Evolutionary conservation across 2,113 vertebrate species (phyloP).

Genomic region (Rhinolophus ferrumequinum): DNA sequence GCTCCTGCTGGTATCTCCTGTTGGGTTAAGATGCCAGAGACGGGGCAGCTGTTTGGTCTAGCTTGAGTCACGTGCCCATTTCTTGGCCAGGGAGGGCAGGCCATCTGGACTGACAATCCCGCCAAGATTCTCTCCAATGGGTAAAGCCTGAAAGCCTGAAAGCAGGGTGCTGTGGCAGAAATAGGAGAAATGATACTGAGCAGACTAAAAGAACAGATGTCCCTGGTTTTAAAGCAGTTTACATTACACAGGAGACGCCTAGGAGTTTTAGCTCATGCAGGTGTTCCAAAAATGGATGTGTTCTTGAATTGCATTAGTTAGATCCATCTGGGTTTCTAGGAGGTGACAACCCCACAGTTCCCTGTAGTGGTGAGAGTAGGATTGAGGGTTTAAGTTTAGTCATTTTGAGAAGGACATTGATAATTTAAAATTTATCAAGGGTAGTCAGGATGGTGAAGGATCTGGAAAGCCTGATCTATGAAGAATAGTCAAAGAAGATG

Average conservation of each 20-base stretch:
- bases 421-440: background rate
- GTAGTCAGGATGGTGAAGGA: background rate
- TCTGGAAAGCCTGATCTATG: background rate
- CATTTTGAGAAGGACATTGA: background rate
- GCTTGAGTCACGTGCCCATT: no score
- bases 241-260: background rate
- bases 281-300: background rate
- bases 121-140: background rate
- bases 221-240: background rate
- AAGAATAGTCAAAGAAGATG: background rate
- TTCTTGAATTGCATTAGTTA: background rate
- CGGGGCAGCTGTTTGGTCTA: background rate
- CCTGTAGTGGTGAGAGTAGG: background rate
- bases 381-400: background rate
- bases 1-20: background rate
- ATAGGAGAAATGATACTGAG: background rate
- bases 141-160: background rate
- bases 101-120: background rate
- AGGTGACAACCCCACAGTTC: no score
- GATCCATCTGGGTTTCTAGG: background rate
- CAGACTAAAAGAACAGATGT: background rate
- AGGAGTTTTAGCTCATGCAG: background rate
- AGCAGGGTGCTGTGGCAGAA: background rate
- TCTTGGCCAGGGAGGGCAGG: background rate
- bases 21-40: background rate